A percentile compares a stretch with the other conserved stretches of the same genome.
Conservation (phyloP, 2,888 invertebrate genomes). For the Lasioglossum villosulum region DNA sequence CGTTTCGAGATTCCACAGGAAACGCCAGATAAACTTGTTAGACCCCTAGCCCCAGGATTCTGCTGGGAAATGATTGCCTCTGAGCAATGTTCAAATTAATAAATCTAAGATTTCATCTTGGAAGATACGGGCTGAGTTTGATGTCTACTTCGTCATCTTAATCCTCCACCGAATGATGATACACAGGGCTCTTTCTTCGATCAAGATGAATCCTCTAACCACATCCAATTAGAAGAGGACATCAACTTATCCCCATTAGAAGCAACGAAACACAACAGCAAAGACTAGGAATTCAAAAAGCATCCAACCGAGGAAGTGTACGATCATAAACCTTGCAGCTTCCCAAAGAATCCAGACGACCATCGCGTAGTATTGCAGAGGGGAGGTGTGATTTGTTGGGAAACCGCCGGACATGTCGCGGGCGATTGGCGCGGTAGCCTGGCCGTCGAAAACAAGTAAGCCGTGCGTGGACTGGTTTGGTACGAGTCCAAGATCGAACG, state of each 20-base stretch:
- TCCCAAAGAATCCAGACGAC: background rate
- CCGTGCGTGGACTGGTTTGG: constrained; percentile 3
- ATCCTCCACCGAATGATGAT: too few species aligned
- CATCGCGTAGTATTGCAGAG: too few species aligned
- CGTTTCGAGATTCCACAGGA: background rate
- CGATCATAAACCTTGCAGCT: background rate
- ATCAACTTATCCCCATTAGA: background rate
- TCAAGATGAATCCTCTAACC: background rate
- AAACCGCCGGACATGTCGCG: background rate
- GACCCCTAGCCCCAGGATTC: background rate
- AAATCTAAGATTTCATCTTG: background rate
- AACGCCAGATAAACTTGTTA: constrained; percentile 2
- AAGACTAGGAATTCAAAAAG: background rate
- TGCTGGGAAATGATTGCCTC: background rate
- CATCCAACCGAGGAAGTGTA: background rate
- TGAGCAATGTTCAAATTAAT: too few species aligned
- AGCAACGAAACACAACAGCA: background rate
- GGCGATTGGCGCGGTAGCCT: background rate
- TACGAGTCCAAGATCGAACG: constrained; percentile 57
- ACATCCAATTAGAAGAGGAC: background rate
- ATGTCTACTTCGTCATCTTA: too few species aligned
- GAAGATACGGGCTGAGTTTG: too few species aligned
- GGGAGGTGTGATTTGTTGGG: background rate
- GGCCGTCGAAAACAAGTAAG: background rate
- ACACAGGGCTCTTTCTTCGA: too few species aligned